Evolutionary conservation across 2,113 vertebrate genomes (phyloP).

Genomic region (Odobenus rosmarus): DNA sequence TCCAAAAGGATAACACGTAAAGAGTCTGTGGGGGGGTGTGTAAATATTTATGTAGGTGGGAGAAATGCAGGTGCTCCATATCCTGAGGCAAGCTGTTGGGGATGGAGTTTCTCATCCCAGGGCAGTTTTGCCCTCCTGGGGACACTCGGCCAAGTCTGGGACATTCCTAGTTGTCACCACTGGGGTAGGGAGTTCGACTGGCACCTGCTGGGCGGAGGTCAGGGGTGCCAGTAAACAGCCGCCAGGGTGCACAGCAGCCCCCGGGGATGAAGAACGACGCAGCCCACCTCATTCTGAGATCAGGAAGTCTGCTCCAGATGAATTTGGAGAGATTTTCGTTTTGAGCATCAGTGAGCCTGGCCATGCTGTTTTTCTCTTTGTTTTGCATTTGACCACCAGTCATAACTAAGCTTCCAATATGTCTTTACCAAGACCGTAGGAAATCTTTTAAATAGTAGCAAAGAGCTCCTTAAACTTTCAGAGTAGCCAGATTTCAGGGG

Average conservation of each 20-base stretch:
- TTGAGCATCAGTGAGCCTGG: neutral
- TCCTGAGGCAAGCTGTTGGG: fast-evolving
- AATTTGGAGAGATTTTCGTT: neutral
- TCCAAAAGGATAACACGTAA: neutral
- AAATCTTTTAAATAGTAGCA: neutral
- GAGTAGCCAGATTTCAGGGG: too few relatives aligned
- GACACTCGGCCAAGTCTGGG: neutral
- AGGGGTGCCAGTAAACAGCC: fast-evolving
- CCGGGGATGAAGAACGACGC: fast-evolving
- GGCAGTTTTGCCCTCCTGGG: fast-evolving
- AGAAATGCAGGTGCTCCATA: fast-evolving
- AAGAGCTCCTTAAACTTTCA: neutral
- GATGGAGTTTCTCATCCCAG: neutral
- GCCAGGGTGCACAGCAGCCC: fast-evolving
- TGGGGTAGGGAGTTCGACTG: neutral
- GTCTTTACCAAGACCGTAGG: neutral
- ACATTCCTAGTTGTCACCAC: too few relatives aligned
- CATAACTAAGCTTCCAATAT: neutral
- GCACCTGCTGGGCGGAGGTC: fast-evolving
- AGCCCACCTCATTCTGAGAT: fast-evolving
- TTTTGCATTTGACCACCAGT: neutral
- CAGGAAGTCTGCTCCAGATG: fast-evolving
- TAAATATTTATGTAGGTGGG: fast-evolving
- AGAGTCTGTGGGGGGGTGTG: neutral
- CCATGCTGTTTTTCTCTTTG: neutral